Base-by-base conservation (phyloP, 2,113 vertebrate species). In the Sminthopsis crassicaudata region DNA sequence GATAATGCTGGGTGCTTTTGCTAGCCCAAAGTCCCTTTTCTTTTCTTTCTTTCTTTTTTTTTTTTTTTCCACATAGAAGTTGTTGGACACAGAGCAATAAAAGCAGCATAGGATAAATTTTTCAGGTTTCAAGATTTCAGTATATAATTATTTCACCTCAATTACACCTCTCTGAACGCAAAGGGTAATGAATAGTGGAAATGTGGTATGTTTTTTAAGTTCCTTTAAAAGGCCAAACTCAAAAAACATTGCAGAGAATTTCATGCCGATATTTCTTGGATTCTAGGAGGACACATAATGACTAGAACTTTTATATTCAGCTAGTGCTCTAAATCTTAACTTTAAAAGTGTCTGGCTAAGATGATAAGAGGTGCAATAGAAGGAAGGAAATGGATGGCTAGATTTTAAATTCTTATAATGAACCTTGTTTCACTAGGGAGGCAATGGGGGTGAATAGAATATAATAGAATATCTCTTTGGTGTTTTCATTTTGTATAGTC, bases 141-240 rank as follows among this genome's bases (percentile, higher is more conserved):
- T 88, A 90, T 4, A 30, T 94, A 52, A 92, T 95, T 93, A 93
- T 95, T 90, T 97, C 92, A 96, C 90, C 67, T 96, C 90, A 90
- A 90, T 95, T 97, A 95, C 93, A 51, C 27, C 93, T 90, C 46
- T 93, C 50, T 92, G 90, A 91, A 57, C 93, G 96, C 7, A 92
- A 60, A 8, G 95, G 50, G 91, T 95, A 96, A 92, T 89, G 53
- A 93, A 50, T 89, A 95, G 93, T 91, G 92, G n/a, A 94, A 92
- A 92, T 95, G 48, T 97, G 42, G 50, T 8, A 90, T n/a, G 25
- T 9, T 27, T 95, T 96, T 95, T 60, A 91, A 46, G 9, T 90
- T 84, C 46, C 27, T 90, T 53, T 94, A 91, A 95, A 93, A 92
- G 27, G 92, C 90, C 92, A 57, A 96, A 46, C 94, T 94, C 67